Conservation (phyloP, 2,113 vertebrate species). For the Eublepharis macularius region DNA sequence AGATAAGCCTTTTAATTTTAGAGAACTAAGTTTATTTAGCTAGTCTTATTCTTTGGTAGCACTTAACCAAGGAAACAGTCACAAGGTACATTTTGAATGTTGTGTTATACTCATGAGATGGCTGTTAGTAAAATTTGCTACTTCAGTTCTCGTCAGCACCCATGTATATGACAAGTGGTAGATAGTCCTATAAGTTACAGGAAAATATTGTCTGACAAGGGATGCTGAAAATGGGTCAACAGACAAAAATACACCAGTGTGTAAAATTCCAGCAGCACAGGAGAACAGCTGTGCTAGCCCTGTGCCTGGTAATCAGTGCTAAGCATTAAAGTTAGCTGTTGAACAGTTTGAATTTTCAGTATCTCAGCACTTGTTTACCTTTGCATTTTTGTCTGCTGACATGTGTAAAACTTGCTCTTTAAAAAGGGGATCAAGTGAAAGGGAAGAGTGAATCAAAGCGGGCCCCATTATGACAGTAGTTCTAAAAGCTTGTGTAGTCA, state of each 20-base stretch:
- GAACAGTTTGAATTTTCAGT: background rate
- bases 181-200: background rate
- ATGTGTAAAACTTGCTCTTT: slow-evolving; percentile 24
- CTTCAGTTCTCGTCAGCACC: background rate
- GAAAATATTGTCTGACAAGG: background rate
- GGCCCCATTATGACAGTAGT: background rate
- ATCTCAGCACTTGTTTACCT: slow-evolving; percentile 9
- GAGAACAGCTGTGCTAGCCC: slow-evolving; percentile 1
- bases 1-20: background rate
- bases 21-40: background rate
- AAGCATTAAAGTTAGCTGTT: slow-evolving; percentile 13
- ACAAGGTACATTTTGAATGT: background rate
- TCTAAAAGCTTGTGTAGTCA: background rate
- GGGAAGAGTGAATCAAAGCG: background rate
- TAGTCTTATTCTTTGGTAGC: background rate
- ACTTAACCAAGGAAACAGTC: background rate
- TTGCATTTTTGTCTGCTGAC: slow-evolving; percentile 1
- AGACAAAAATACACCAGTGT: slow-evolving; percentile 8
- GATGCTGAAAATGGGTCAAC: slow-evolving; percentile 4
- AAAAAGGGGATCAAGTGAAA: slow-evolving; percentile 50
- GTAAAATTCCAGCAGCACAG: background rate
- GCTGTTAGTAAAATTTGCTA: background rate
- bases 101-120: background rate
- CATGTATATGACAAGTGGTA: background rate
- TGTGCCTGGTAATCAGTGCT: background rate